Percentiles rank a stretch among this genome's conserved stretches.
Conservation (phyloP, 2,888 invertebrate genomes). For the Shargacucullia verbasci region DNA sequence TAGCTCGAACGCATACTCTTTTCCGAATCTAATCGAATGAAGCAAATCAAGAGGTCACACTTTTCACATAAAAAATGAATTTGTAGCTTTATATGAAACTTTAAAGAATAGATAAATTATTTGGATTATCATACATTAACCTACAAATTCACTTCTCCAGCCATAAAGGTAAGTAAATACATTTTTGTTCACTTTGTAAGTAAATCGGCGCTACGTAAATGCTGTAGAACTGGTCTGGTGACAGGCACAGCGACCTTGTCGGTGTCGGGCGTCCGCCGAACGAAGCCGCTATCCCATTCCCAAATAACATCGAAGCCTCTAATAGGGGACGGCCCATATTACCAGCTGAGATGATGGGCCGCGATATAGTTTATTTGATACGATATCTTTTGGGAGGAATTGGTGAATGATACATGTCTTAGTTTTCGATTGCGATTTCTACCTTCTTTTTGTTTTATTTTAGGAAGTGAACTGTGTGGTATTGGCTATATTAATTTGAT, state of each 20-base stretch:
- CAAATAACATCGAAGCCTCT: slow-evolving; percentile 69
- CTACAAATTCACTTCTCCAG: slow-evolving; percentile 1
- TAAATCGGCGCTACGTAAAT: slow-evolving; percentile 41
- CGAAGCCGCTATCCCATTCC: slow-evolving; percentile 67
- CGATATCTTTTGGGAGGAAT: slow-evolving; percentile 18
- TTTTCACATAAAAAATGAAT: no score
- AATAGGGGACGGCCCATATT: slow-evolving; percentile 44
- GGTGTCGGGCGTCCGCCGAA: slow-evolving; percentile 58
- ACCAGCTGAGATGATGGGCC: slow-evolving; percentile 15
- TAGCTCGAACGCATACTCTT: no score
- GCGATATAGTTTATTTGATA: slow-evolving; percentile 18
- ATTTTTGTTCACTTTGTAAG: slow-evolving; percentile 39
- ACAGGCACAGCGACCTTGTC: slow-evolving; percentile 74
- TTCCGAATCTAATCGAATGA: no score
- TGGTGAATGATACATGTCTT: slow-evolving; percentile 14
- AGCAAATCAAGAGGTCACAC: no score
- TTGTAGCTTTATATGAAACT: no score
- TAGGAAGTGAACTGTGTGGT: no score
- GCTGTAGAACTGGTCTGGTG: slow-evolving; percentile 57
- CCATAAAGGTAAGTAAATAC: background rate
- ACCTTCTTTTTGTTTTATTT: no score
- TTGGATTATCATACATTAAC: no score
- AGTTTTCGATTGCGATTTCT: slow-evolving; percentile 10
- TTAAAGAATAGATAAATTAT: no score
- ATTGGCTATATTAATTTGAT: no score